Evolutionary conservation across 2,888 invertebrate genomes (phyloP).

Genomic region (Xylota segnis): DNA sequence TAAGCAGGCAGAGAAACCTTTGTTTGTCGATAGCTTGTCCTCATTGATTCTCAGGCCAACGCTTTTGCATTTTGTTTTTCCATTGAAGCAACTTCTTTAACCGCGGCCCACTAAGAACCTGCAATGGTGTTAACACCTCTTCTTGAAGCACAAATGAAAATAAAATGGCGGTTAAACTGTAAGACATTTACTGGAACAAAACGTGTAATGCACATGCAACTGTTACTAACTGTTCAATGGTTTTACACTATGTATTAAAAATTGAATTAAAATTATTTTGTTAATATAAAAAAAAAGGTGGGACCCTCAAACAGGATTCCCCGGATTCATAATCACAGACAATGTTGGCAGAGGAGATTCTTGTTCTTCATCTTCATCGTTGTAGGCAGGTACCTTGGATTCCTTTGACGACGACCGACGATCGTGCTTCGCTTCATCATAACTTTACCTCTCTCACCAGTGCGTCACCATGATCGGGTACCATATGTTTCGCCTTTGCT

Average conservation of each 20-base stretch:
- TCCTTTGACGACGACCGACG: slow-evolving; percentile 20
- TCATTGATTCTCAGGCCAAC: no score
- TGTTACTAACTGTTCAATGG: slow-evolving; percentile 6
- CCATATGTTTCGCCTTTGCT: slow-evolving; percentile 83
- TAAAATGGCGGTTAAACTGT: not conserved
- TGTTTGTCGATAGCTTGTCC: no score
- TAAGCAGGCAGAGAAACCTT: no score
- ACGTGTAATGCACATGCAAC: slow-evolving; percentile 11
- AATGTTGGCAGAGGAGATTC: slow-evolving; percentile 60
- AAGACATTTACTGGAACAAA: slow-evolving; percentile 11
- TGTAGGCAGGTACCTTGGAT: slow-evolving; percentile 60
- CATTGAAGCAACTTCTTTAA: no score
- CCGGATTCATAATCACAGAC: slow-evolving; percentile 62
- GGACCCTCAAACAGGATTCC: slow-evolving; percentile 28
- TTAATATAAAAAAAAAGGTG: not conserved
- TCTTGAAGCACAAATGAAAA: not conserved
- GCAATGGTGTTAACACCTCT: no score
- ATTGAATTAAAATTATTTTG: slow-evolving; percentile 39
- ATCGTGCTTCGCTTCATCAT: slow-evolving; percentile 76
- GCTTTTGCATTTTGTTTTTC: no score
- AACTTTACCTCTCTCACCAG: slow-evolving; percentile 80
- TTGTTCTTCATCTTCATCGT: slow-evolving; percentile 31
- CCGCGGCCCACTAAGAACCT: no score
- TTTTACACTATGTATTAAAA: slow-evolving; percentile 13
- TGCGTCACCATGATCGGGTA: slow-evolving; percentile 82